Evolutionary conservation across 2,113 vertebrate species (phyloP), one percentile per base, ranked within the genome.

Genomic region (Ursus arctos): DNA sequence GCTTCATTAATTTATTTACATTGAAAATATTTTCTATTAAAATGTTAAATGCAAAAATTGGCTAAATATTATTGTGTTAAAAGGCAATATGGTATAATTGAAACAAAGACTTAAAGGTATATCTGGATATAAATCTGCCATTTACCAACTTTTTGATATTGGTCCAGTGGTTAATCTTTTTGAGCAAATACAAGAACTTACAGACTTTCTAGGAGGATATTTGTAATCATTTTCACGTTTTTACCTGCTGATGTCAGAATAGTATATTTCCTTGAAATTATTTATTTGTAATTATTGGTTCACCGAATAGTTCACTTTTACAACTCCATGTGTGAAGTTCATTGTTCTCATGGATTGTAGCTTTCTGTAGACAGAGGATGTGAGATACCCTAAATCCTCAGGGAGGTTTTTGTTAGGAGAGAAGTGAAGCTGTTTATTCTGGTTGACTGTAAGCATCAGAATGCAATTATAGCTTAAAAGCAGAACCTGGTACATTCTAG

Each of bases 1-100:
- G 31, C 12, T 96, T 94, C 4, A 94, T 95, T 63, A 67, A 72
- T 51, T 79, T 72, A 87, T 77, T 84, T 87, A 79, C 49, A 6
- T 95, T 89, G 18, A 51, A 96, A 80, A 51, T 63, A 43, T 24
- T 91, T 97, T 93, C 6, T 89, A 63, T 91, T 85, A 88, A 94
- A 84, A 88, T 76, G 28, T 87, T 87, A 72, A 83, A 55, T 93
- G 10, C 26, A 89, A 95, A 90, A 87, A 95, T 65, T 63, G 19
- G 1, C 6, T 72, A 76, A 83, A 33, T 92, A 86, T 61, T 91
- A 57, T 57, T 31, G 1, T 86, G 1, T 79, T 96, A 71, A 95
- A 96, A 90, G 49, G 4, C 51, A 91, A 9, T 88, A 33, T 55
- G 33, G 8, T 89, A 47, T 69, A 67, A 79, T 80, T 87, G 90